Base-by-base conservation (phyloP, 2,888 invertebrate species). In the Alsophila aescularia region DNA sequence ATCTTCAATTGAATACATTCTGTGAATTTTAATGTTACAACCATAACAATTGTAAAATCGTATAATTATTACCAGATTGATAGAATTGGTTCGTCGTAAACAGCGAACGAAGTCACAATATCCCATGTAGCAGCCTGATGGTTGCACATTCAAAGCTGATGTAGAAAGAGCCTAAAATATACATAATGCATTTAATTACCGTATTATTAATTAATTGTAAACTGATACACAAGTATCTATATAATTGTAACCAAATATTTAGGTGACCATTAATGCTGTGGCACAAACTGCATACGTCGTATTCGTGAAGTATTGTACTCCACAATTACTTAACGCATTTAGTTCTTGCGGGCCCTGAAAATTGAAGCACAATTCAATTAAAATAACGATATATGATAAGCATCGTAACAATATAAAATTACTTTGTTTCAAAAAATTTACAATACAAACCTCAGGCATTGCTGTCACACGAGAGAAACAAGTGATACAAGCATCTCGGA, bases 51-150 rank as follows among this genome's bases (percentile, higher is more conserved):
- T 5, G 6, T 5, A 21, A 21, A 6, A 8, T 27, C 9, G 8
- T n/a, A n/a, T n/a, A n/a, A n/a, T n/a, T n/a, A 32, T 32, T 83
- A 94, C 94, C 85, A 94, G 82, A 74, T 90, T 92, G 37, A 91
- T 81, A 0, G 93, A 90, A 72, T 94, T 94, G 0, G 90, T 81
- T 67, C 93, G 85, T 66, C 93, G 81, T 37, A 94, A 78, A 66
- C 94, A 94, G 27, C 92, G 87, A 3, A 93, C 93, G 75, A 93
- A 94, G 67, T 93, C 92, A 72, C 94, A 94, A 67, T 93, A 94
- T 5, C 93, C 93, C 73, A 92, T 89, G 35, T 90, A 92, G 65
- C 94, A 94, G 34, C 92, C 92, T 15, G 85, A 81, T 7, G 91
- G 81, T 69, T 89, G 87, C 8, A 89, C 90, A 66, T 90, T 90